A percentile compares a stretch with the other conserved stretches of the same genome.
These are phyloP conservation scores for Eupithecia inturbata DNA, from an alignment of 2,888 invertebrate species.

Conservation along the genomic window DNA sequence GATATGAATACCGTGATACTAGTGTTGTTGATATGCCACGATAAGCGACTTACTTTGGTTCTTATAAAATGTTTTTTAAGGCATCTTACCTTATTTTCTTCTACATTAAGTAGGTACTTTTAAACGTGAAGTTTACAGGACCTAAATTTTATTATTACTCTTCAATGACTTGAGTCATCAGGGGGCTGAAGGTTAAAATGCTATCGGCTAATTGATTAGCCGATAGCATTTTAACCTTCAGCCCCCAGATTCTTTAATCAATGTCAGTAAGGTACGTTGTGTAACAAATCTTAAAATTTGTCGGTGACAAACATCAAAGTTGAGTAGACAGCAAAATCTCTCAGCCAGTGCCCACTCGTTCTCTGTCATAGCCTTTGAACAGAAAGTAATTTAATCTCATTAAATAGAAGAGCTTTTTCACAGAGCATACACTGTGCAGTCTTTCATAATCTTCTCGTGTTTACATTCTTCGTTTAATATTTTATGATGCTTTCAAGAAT, in stretches of 20 bases:
- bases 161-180: too few species aligned
- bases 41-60: background rate
- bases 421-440: constrained; percentile 50
- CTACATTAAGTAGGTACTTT: background rate
- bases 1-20: constrained; percentile 6
- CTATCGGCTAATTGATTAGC: too few species aligned
- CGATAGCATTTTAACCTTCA: background rate
- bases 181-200: too few species aligned
- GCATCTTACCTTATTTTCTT: background rate
- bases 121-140: background rate
- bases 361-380: constrained; percentile 49
- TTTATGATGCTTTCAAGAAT: constrained; percentile 30
- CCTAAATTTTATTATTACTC: background rate
- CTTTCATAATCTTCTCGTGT: constrained; percentile 44
- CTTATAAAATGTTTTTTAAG: background rate
- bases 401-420: constrained; percentile 58
- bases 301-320: constrained; percentile 10
- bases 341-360: constrained; percentile 48
- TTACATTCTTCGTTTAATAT: constrained; percentile 40
- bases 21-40: background rate
- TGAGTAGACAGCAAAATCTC: constrained; percentile 26
- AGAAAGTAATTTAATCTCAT: constrained; percentile 59
- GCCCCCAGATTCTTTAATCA: background rate
- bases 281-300: constrained; percentile 6
- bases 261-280: background rate